A percentile compares a stretch with the other conserved stretches of the same genome.
phyloP scores from a whole-genome alignment of 2,888 invertebrate species.

The Sepiola atlantica region DNA sequence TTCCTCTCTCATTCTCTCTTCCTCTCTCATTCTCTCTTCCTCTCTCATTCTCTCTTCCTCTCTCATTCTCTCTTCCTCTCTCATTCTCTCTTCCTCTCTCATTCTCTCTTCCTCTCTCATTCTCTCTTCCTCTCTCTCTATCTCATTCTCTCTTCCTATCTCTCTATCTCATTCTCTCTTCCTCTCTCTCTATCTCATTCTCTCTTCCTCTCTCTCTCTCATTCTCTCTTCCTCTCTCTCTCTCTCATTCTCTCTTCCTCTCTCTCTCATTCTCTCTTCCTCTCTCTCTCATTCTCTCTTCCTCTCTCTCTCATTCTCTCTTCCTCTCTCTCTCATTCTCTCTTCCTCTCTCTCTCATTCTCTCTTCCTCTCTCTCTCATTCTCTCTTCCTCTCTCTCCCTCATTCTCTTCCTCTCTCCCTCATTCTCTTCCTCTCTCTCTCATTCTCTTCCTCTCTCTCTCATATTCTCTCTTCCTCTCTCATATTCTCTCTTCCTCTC shows the following conservation, averaged over 20 bases:
- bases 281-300: neutral
- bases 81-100: too few relatives aligned
- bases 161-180: neutral
- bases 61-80: too few relatives aligned
- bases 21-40: too few relatives aligned
- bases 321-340: neutral
- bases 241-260: neutral
- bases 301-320: neutral
- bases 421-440: too few relatives aligned
- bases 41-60: too few relatives aligned
- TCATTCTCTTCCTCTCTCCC: neutral
- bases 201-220: neutral
- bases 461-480: neutral
- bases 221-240: neutral
- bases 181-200: neutral
- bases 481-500: neutral
- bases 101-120: too few relatives aligned
- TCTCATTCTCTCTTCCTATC: too few relatives aligned
- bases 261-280: neutral
- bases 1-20: too few relatives aligned
- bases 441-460: neutral
- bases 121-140: too few relatives aligned
- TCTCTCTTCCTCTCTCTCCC: too few relatives aligned
- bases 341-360: neutral
- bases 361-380: neutral